phyloP scores from a whole-genome alignment of 2,113 vertebrate genomes.

The Rafetus swinhoei region DNA sequence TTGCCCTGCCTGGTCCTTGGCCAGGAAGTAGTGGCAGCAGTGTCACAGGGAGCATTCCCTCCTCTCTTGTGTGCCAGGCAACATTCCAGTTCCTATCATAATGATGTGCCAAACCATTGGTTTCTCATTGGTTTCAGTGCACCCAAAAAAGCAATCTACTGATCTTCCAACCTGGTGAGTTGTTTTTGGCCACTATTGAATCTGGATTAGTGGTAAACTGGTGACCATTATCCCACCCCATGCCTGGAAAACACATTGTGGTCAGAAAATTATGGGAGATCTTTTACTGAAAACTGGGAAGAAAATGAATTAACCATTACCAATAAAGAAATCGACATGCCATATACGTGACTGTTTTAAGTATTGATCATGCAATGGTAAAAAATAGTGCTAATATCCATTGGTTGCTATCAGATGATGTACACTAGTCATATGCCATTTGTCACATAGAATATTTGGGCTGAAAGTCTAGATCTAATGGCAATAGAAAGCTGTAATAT shows the following conservation, averaged over 20 bases:
- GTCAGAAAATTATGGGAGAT: not conserved
- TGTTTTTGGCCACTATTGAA: not conserved
- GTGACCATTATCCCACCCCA: not conserved
- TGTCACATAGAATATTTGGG: conserved; percentile 52
- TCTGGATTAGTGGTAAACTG: not conserved
- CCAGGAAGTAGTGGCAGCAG: not conserved
- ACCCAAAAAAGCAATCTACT: not conserved
- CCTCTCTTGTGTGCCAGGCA: not conserved
- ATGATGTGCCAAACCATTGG: not conserved
- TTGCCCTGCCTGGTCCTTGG: not conserved
- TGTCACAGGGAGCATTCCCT: not conserved
- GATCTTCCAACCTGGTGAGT: not conserved
- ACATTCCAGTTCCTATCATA: not conserved
- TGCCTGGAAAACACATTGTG: not conserved
- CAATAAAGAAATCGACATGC: not conserved
- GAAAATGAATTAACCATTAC: not conserved
- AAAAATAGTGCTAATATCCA: not conserved
- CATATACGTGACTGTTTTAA: not conserved
- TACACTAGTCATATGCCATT: not conserved
- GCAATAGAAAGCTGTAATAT: conserved; percentile 65
- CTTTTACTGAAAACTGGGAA: not conserved
- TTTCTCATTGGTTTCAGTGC: rapidly evolving
- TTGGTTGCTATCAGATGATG: not conserved
- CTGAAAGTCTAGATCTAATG: conserved; percentile 59
- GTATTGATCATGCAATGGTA: not conserved